Conservation (phyloP, 2,113 vertebrate genomes). For the Sebastes fasciatus region DNA sequence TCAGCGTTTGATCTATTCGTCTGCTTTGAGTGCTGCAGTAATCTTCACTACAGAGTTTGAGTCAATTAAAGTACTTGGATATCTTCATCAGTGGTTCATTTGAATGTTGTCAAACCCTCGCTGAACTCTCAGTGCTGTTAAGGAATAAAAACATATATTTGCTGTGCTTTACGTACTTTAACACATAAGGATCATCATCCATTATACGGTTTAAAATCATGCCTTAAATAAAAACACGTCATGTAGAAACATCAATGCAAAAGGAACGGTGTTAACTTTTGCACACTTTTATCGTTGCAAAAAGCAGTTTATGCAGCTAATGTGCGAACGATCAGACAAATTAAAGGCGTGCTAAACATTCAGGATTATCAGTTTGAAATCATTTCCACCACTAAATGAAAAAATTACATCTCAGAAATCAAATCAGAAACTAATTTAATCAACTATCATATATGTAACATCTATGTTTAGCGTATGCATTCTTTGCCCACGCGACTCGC, state of each 20-base stretch:
- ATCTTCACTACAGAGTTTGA: conserved; percentile 47
- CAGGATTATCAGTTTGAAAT: neutral
- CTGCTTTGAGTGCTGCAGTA: conserved; percentile 22
- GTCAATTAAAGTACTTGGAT: conserved; percentile 49
- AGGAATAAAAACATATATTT: neutral
- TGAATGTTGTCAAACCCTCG: neutral
- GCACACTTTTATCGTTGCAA: neutral
- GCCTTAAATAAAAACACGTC: neutral
- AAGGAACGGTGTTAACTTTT: neutral
- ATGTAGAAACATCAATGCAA: neutral
- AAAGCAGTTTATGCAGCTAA: neutral
- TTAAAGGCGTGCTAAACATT: conserved; percentile 7
- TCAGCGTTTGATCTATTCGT: conserved; percentile 36
- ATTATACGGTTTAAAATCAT: neutral
- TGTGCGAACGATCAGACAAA: neutral
- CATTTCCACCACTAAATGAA: neutral
- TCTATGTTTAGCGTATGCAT: neutral
- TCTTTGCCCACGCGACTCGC: neutral
- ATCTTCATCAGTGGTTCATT: conserved; percentile 31
- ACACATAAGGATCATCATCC: neutral
- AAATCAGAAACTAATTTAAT: conserved; percentile 16
- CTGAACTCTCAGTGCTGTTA: conserved; percentile 4
- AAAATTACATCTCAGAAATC: neutral
- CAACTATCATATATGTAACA: neutral
- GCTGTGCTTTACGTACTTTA: conserved; percentile 1